Percentiles rank a stretch among this genome's conserved stretches.
phyloP scores from a whole-genome alignment of 2,113 vertebrate genomes.

The Camelus dromedarius region DNA sequence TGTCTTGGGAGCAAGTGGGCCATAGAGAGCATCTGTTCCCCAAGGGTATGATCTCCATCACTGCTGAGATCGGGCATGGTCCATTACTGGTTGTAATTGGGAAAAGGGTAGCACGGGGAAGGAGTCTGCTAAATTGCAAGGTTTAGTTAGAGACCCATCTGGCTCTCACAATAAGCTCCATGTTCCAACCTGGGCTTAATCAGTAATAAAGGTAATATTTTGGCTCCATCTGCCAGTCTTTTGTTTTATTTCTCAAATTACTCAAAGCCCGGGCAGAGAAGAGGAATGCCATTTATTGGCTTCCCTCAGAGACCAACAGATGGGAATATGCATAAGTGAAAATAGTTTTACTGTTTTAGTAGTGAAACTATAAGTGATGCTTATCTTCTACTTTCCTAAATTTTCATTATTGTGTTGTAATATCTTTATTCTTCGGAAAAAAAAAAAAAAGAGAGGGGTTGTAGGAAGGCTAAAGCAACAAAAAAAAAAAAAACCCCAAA shows the following conservation, averaged over 20 bases:
- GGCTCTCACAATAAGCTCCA: background rate
- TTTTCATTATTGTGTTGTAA: background rate
- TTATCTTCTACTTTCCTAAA: constrained; percentile 26
- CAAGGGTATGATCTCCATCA: background rate
- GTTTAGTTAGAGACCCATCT: constrained; percentile 2
- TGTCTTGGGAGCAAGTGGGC: background rate
- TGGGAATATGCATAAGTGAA: constrained; percentile 52
- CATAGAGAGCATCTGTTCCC: background rate
- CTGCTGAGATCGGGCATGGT: background rate
- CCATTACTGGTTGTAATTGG: background rate
- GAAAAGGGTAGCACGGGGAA: background rate
- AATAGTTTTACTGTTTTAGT: constrained; percentile 17
- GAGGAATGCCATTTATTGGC: constrained; percentile 49
- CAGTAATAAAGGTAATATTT: constrained; percentile 64
- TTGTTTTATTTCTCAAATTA: constrained; percentile 65
- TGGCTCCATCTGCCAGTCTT: constrained; percentile 46
- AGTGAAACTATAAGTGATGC: constrained; percentile 27
- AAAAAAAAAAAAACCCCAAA: background rate
- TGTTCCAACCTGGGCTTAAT: constrained; percentile 29
- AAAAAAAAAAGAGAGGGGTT: background rate
- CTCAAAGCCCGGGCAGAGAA: constrained; percentile 52
- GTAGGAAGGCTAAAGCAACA: background rate
- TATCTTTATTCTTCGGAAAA: background rate
- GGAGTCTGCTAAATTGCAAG: background rate
- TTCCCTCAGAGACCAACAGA: constrained; percentile 67